Evolutionary conservation across 2,888 invertebrate species (phyloP).

Genomic region (Eupithecia tripunctaria): DNA sequence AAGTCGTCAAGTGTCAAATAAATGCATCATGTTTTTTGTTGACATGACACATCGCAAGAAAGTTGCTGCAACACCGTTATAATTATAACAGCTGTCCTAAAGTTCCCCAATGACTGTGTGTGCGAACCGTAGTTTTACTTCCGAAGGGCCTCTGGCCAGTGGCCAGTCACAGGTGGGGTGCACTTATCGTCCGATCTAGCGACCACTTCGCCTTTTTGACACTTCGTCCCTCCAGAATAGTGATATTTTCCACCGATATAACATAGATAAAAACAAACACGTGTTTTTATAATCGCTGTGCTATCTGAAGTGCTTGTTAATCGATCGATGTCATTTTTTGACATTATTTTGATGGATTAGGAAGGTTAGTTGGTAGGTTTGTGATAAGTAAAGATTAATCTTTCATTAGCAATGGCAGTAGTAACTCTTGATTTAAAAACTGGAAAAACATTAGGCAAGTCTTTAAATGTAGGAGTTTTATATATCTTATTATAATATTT

Average conservation of each 20-base stretch:
- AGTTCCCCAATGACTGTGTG: constrained; percentile 2
- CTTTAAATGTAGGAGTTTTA: too few relatives aligned
- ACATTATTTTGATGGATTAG: constrained; percentile 54
- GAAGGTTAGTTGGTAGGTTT: constrained; percentile 35
- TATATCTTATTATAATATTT: too few relatives aligned
- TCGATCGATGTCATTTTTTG: constrained; percentile 48
- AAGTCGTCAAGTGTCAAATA: too few relatives aligned
- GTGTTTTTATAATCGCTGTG: constrained; percentile 68
- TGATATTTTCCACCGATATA: constrained; percentile 67
- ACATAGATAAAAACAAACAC: constrained; percentile 67
- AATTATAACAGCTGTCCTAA: neutral
- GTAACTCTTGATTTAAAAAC: neutral
- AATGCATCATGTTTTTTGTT: neutral
- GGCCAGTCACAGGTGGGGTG: constrained; percentile 65
- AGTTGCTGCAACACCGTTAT: neutral
- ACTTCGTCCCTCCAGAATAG: constrained; percentile 60
- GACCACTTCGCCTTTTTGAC: constrained; percentile 77
- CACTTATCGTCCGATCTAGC: constrained; percentile 69
- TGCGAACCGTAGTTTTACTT: constrained; percentile 6
- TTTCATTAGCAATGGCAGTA: neutral
- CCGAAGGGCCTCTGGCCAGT: constrained; percentile 39
- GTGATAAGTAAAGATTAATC: constrained; percentile 32
- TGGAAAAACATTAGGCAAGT: too few relatives aligned
- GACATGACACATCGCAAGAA: neutral
- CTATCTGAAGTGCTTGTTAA: constrained; percentile 61